These are phyloP conservation scores for Agrotis puta DNA, from an alignment of 2,888 invertebrate genomes.

Conservation along the genomic window DNA sequence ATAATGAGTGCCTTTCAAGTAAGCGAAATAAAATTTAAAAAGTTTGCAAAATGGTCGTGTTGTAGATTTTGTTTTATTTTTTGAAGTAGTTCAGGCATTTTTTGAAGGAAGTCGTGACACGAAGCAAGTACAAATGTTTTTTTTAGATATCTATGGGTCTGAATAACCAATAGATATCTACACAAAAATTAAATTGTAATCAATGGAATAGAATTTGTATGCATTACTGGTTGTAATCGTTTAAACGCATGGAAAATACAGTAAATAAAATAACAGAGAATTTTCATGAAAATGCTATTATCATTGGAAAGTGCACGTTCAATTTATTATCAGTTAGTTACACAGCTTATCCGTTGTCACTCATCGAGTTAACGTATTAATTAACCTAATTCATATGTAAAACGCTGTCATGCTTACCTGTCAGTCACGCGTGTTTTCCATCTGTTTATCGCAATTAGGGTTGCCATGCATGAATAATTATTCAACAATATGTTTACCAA, in stretches of 20 bases:
- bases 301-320: not conserved
- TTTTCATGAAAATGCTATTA: not conserved
- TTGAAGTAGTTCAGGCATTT: not conserved
- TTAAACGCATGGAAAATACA: not conserved
- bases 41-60: constrained; percentile 14
- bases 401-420: constrained; percentile 56
- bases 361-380: constrained; percentile 52
- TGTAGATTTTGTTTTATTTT: not conserved
- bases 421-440: constrained; percentile 57
- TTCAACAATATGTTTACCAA: constrained; percentile 24
- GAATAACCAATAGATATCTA: not conserved
- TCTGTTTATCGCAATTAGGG: constrained; percentile 43
- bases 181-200: too few relatives aligned
- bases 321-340: not conserved
- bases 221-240: not conserved
- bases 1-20: constrained; percentile 13
- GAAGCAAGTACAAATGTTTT: not conserved
- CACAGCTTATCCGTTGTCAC: constrained; percentile 41
- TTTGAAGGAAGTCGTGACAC: not conserved
- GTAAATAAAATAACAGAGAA: not conserved
- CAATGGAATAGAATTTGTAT: not conserved
- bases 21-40: constrained; percentile 32
- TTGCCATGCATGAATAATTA: constrained; percentile 47
- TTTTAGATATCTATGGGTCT: not conserved
- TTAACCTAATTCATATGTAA: constrained; percentile 64